Evolutionary conservation across 2,797 vertebrate species (phyloP).

Genomic region (Cynodonichthys magdalenae): DNA sequence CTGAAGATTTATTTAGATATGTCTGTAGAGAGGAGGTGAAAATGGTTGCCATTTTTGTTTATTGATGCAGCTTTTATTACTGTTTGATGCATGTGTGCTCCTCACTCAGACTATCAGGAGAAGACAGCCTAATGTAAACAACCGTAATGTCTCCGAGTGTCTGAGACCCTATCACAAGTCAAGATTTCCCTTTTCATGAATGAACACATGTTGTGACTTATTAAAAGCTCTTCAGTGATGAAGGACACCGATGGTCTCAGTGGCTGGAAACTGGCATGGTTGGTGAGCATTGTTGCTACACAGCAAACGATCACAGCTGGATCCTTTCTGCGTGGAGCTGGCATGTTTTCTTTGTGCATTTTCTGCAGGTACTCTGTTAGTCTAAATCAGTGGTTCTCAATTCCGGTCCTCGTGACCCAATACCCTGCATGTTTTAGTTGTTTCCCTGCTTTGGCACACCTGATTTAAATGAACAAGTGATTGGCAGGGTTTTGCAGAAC

Average conservation of each 20-base stretch:
- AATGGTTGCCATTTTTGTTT: conserved; percentile 63
- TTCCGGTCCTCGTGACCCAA: too few species aligned
- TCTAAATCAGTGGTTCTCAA: too few species aligned
- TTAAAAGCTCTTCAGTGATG: conserved; percentile 33
- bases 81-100: conserved; percentile 42
- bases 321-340: too few species aligned
- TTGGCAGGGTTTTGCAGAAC: too few species aligned
- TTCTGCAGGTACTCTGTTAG: too few species aligned
- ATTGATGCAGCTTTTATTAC: conserved; percentile 69
- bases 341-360: too few species aligned
- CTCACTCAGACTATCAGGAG: conserved; percentile 37
- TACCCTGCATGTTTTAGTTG: too few species aligned
- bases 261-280: background rate
- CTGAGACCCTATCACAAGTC: conserved; percentile 34
- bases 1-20: conserved; percentile 51
- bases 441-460: too few species aligned
- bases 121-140: conserved; percentile 39
- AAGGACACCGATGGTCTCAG: background rate
- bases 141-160: conserved; percentile 6
- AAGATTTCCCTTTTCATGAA: conserved; percentile 14
- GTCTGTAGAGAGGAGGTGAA: conserved; percentile 35
- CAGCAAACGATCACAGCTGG: too few species aligned
- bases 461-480: too few species aligned
- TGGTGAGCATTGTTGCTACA: too few species aligned
- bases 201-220: conserved; percentile 9